Evolutionary conservation across 2,797 vertebrate genomes (phyloP).

Genomic region (Sebastes vulpes): DNA sequence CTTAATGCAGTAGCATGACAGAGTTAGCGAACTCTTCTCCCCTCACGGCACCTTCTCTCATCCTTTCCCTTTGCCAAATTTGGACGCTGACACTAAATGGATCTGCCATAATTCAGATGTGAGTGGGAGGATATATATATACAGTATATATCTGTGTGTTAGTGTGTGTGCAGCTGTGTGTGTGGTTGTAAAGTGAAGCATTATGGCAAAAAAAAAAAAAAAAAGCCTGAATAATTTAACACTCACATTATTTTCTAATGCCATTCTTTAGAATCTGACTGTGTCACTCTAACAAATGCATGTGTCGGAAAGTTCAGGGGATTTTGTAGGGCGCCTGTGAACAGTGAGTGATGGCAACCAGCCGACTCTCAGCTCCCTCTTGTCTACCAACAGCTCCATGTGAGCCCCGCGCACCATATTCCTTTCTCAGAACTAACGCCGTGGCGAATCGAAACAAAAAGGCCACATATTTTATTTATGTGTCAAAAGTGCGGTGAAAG

Average conservation of each 20-base stretch:
- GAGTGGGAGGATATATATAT: slow-evolving; percentile 81
- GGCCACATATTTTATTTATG: slow-evolving; percentile 87
- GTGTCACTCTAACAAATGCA: slow-evolving; percentile 80
- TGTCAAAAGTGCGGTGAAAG: slow-evolving; percentile 82
- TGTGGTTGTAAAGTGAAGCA: slow-evolving; percentile 78
- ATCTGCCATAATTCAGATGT: slow-evolving; percentile 83
- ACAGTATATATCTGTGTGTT: slow-evolving; percentile 14
- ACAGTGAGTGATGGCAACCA: slow-evolving; percentile 78
- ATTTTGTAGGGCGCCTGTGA: slow-evolving; percentile 78
- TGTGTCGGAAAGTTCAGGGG: slow-evolving; percentile 78
- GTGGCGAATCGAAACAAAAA: slow-evolving; percentile 77
- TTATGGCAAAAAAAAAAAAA: slow-evolving; percentile 72
- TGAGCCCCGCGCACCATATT: slow-evolving; percentile 59
- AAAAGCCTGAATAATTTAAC: slow-evolving; percentile 84
- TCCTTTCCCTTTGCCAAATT: slow-evolving; percentile 78
- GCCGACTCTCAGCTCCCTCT: slow-evolving; percentile 67
- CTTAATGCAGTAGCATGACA: slow-evolving; percentile 83
- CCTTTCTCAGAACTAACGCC: slow-evolving; percentile 64
- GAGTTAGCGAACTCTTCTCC: slow-evolving; percentile 64
- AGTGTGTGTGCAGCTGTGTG: slow-evolving; percentile 44
- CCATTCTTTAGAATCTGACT: slow-evolving; percentile 80
- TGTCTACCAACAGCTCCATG: slow-evolving; percentile 63
- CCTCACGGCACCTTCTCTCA: slow-evolving; percentile 51
- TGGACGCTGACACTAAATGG: slow-evolving; percentile 87
- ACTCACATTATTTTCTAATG: slow-evolving; percentile 84